Conservation (phyloP, 1,140 invertebrate species). For the Aphelinus certus region DNA sequence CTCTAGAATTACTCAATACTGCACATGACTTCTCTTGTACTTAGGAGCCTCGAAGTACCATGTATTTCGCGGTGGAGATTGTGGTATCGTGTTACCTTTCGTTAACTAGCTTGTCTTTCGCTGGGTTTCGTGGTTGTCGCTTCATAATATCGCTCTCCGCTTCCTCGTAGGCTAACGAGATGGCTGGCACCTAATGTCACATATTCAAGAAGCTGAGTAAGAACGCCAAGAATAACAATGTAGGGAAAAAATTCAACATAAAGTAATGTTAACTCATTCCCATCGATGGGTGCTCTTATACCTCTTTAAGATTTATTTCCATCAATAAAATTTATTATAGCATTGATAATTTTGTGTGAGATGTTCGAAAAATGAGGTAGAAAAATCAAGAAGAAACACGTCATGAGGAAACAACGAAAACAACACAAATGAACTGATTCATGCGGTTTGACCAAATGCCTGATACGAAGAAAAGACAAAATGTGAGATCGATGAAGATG, state of each 20-base stretch:
- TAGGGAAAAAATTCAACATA: neutral
- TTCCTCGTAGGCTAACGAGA: slow-evolving; percentile 99
- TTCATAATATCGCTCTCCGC: slow-evolving; percentile 99
- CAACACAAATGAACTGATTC: neutral
- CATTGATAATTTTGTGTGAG: too few species aligned
- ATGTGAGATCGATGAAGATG: slow-evolving; percentile 17
- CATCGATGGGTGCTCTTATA: too few species aligned
- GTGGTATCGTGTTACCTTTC: slow-evolving; percentile 73
- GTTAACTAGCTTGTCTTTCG: slow-evolving; percentile 86
- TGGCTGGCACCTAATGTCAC: slow-evolving; percentile 91
- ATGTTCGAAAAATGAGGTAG: too few species aligned
- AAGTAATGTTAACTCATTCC: too few species aligned
- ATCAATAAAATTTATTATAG: too few species aligned
- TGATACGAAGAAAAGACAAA: slow-evolving; percentile 1
- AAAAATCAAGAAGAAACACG: too few species aligned
- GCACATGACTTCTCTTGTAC: neutral
- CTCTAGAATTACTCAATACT: neutral
- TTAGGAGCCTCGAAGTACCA: slow-evolving; percentile 15
- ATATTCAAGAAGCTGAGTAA: slow-evolving; percentile 64
- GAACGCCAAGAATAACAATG: slow-evolving; percentile 44
- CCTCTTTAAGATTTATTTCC: too few species aligned
- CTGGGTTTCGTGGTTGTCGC: slow-evolving; percentile 94
- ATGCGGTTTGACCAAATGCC: neutral
- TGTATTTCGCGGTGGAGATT: slow-evolving; percentile 17
- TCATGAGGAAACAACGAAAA: slow-evolving; percentile 2